These are phyloP conservation scores for Heliconius nattereri DNA, from an alignment of 1,140 invertebrate genomes.

Conservation along the genomic window DNA sequence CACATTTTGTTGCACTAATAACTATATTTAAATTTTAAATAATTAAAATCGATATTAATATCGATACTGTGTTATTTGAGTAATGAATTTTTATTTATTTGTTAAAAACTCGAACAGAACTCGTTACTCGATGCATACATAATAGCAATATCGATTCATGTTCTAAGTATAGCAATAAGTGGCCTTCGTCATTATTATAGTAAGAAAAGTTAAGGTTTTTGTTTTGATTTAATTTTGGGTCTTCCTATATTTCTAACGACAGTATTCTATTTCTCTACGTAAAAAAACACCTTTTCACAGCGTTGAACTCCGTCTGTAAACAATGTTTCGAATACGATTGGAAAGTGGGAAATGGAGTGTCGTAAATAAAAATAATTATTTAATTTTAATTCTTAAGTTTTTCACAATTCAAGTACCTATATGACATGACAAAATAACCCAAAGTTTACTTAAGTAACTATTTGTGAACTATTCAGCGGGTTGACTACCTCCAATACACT, in stretches of 20 bases:
- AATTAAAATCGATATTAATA: not conserved
- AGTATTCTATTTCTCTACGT: too few relatives aligned
- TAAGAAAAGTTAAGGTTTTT: not conserved
- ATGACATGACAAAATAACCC: too few relatives aligned
- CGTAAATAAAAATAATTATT: too few relatives aligned
- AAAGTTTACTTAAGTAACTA: too few relatives aligned
- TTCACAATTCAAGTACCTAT: too few relatives aligned
- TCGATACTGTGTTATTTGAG: not conserved
- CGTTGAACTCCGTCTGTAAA: too few relatives aligned
- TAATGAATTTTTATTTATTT: slow-evolving; percentile 4
- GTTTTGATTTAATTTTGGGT: not conserved
- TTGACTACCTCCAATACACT: too few relatives aligned
- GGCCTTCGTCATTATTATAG: not conserved
- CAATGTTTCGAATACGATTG: too few relatives aligned
- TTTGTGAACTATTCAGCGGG: too few relatives aligned
- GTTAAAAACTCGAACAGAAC: slow-evolving; percentile 6
- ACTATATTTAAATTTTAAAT: not conserved
- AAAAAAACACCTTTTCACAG: too few relatives aligned
- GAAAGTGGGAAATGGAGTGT: too few relatives aligned
- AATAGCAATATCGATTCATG: slow-evolving; percentile 2
- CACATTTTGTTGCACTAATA: not conserved
- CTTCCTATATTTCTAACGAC: not conserved
- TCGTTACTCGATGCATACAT: slow-evolving; percentile 10
- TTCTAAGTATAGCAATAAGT: slow-evolving; percentile 13
- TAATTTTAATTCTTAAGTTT: too few relatives aligned